Evolutionary conservation across 2,888 invertebrate species (phyloP).

Genomic region (Cantharis nigra): DNA sequence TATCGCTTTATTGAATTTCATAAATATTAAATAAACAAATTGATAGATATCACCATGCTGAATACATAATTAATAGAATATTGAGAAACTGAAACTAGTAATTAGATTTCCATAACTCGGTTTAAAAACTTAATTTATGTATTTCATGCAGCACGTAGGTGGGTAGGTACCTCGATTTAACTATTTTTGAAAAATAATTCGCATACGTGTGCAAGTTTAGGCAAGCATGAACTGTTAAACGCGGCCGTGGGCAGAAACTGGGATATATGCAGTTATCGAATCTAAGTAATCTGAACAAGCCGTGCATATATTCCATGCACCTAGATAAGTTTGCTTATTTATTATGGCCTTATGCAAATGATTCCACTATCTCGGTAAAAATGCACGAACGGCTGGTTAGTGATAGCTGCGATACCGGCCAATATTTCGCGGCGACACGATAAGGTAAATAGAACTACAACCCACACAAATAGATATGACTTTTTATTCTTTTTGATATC

Average conservation of each 20-base stretch:
- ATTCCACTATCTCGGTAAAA: conserved; percentile 51
- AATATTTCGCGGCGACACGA: conserved; percentile 46
- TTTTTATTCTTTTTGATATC: not conserved
- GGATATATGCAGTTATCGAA: conserved; percentile 47
- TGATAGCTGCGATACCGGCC: conserved; percentile 46
- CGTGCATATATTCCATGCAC: conserved; percentile 49
- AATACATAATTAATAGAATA: not conserved
- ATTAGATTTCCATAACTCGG: not conserved
- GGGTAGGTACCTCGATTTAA: not conserved
- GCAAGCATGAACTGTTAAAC: conserved; percentile 15
- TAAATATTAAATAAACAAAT: not conserved
- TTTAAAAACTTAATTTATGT: conserved; percentile 6
- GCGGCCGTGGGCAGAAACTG: conserved; percentile 24
- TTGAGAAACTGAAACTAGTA: not conserved
- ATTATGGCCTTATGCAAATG: conserved; percentile 55
- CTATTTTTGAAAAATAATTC: conserved; percentile 8
- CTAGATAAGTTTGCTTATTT: conserved; percentile 54
- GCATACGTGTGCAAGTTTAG: conserved; percentile 11
- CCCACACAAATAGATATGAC: conserved; percentile 21
- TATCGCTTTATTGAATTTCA: not conserved
- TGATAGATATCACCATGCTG: not conserved
- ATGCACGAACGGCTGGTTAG: conserved; percentile 48
- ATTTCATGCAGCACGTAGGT: conserved; percentile 12
- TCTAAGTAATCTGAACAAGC: conserved; percentile 50
- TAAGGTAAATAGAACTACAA: conserved; percentile 44